Conservation (phyloP, 1,140 invertebrate species). For the Drosophila lacertosa region DNA sequence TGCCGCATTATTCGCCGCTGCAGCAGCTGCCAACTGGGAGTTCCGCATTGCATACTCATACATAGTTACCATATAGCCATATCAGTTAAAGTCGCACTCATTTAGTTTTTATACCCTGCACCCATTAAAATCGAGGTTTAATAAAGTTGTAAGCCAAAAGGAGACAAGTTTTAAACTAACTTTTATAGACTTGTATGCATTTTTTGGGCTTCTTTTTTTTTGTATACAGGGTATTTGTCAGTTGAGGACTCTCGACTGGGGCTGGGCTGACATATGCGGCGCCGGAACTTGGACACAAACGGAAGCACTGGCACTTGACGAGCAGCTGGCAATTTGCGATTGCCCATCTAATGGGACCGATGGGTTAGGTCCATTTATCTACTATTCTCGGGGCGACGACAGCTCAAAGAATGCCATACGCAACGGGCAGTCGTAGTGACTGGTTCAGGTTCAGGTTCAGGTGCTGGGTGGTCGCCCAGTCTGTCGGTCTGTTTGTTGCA, state of each 20-base stretch:
- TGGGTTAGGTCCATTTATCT: slow-evolving; percentile 66
- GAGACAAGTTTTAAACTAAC: too few species aligned
- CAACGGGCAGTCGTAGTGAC: slow-evolving; percentile 64
- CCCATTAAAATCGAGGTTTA: slow-evolving; percentile 1
- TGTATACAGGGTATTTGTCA: not conserved
- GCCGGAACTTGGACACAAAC: slow-evolving; percentile 70
- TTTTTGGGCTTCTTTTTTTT: too few species aligned
- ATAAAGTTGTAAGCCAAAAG: not conserved
- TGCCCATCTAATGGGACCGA: slow-evolving; percentile 23
- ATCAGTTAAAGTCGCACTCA: slow-evolving; percentile 61
- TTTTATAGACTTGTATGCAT: too few species aligned
- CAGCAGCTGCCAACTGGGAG: slow-evolving; percentile 43
- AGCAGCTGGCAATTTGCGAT: slow-evolving; percentile 78
- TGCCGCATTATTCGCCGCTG: slow-evolving; percentile 63
- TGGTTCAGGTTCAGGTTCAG: slow-evolving; percentile 14
- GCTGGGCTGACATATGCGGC: slow-evolving; percentile 52
- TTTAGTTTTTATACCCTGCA: slow-evolving; percentile 51
- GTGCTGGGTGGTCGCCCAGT: slow-evolving; percentile 44
- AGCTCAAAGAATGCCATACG: slow-evolving; percentile 78
- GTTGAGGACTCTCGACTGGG: not conserved
- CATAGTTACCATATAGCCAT: slow-evolving; percentile 27
- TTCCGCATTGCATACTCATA: slow-evolving; percentile 57
- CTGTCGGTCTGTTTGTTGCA: slow-evolving; percentile 72
- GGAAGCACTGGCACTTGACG: slow-evolving; percentile 73
- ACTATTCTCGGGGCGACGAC: slow-evolving; percentile 67